Conservation (phyloP, 2,888 invertebrate species). For the Caenorhabditis japonica region DNA sequence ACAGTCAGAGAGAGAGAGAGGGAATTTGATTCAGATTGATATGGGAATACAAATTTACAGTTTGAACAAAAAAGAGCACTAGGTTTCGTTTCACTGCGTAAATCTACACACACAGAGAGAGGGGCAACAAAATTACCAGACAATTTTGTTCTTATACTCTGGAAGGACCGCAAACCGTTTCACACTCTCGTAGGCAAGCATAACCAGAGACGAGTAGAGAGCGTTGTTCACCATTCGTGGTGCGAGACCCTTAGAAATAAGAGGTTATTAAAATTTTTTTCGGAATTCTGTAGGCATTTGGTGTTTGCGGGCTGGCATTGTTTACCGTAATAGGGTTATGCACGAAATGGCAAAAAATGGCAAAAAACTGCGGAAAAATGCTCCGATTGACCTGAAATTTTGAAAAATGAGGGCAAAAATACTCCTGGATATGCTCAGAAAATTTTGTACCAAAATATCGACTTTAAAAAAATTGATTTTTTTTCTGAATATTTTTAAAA, state of each 20-base stretch:
- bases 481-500: no score
- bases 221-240: conserved; percentile 73
- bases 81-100: not conserved
- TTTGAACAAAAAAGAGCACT: not conserved
- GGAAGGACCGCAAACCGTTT: conserved; percentile 70
- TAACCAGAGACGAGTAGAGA: conserved; percentile 70
- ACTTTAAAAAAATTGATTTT: no score
- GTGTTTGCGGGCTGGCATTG: no score
- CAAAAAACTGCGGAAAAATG: no score
- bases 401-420: no score
- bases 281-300: no score
- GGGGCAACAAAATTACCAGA: conserved; percentile 71
- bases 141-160: conserved; percentile 67
- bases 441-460: no score
- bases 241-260: conserved; percentile 66
- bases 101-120: not conserved
- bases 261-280: not conserved
- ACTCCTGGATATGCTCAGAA: no score
- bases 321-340: no score
- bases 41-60: conserved; percentile 3
- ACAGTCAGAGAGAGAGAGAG: conserved; percentile 1
- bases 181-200: conserved; percentile 74
- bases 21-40: conserved; percentile 25
- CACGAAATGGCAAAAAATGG: no score
- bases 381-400: no score